A percentile compares a stretch with the other conserved stretches of the same genome.
Evolutionary conservation across 2,113 vertebrate genomes (phyloP).

Genomic region (Gavia stellata): DNA sequence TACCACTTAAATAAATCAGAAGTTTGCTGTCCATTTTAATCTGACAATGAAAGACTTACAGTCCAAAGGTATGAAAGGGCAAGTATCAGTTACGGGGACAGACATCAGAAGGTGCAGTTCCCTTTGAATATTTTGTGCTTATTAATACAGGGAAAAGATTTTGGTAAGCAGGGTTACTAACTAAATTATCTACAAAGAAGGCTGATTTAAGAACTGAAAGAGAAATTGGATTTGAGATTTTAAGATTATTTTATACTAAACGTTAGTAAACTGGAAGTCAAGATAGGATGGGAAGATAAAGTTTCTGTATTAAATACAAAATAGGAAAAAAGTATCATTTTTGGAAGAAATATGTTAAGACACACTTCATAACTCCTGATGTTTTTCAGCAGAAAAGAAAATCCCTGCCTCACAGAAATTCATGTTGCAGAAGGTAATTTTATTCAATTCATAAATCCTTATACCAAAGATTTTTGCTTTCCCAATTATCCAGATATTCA

Average conservation of each 20-base stretch:
- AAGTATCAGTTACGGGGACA: not conserved
- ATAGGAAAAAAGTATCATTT: not conserved
- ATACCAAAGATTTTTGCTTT: constrained; percentile 49
- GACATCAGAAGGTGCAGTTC: not conserved
- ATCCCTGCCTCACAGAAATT: constrained; percentile 42
- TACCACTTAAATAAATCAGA: not conserved
- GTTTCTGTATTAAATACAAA: constrained; percentile 7
- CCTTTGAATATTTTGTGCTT: not conserved
- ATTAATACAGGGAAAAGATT: not conserved
- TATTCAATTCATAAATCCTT: constrained; percentile 66
- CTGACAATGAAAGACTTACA: not conserved
- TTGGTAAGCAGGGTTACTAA: not conserved
- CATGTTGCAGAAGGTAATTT: constrained; percentile 57
- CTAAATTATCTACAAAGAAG: not conserved
- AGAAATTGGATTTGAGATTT: not conserved
- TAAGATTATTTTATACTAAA: not conserved
- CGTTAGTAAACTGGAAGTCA: not conserved
- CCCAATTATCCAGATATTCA: constrained; percentile 63
- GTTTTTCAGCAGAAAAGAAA: constrained; percentile 34
- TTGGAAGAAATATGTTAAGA: constrained; percentile 8
- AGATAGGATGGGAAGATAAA: not conserved
- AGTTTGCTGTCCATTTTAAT: not conserved
- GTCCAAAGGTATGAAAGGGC: not conserved
- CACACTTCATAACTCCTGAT: constrained; percentile 23
- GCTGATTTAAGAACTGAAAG: not conserved